phyloP scores from a whole-genome alignment of 2,797 vertebrate genomes.

The Pagetopsis macropterus region DNA sequence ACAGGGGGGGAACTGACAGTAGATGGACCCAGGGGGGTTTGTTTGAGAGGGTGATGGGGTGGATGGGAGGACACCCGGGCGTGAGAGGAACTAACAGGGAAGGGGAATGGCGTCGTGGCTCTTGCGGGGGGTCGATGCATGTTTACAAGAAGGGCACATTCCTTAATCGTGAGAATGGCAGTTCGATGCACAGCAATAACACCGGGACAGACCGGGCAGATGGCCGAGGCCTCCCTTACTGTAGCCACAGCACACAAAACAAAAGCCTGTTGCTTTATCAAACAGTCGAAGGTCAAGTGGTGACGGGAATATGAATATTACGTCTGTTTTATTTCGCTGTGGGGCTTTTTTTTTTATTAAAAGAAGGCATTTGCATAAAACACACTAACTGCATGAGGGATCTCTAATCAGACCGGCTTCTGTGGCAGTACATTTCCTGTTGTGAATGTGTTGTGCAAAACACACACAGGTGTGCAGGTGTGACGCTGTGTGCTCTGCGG shows the following conservation, averaged over 20 bases:
- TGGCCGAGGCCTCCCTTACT: constrained; percentile 48
- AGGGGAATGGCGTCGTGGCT: constrained; percentile 43
- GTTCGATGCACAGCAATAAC: constrained; percentile 54
- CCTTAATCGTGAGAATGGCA: constrained; percentile 78
- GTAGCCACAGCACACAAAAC: constrained; percentile 40
- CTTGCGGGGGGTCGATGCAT: constrained; percentile 61
- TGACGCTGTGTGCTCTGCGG: constrained; percentile 63
- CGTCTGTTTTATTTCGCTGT: constrained; percentile 19
- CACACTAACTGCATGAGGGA: constrained; percentile 2
- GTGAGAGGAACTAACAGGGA: constrained; percentile 44
- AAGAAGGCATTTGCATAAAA: constrained; percentile 33
- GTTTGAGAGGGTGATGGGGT: constrained; percentile 33
- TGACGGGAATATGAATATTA: not conserved
- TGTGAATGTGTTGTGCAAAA: constrained; percentile 47
- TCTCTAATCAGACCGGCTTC: constrained; percentile 22
- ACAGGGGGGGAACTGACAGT: constrained; percentile 38
- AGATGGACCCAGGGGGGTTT: not conserved
- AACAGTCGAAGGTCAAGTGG: constrained; percentile 7
- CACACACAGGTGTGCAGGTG: constrained; percentile 69
- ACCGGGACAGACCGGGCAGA: constrained; percentile 60
- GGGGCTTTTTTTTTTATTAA: not conserved
- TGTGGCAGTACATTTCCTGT: constrained; percentile 51
- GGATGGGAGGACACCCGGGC: constrained; percentile 37
- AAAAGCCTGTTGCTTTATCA: constrained; percentile 19
- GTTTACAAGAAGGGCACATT: constrained; percentile 77